Evolutionary conservation across 2,797 vertebrate species (phyloP).

Genomic region (Intellagama lesueurii): DNA sequence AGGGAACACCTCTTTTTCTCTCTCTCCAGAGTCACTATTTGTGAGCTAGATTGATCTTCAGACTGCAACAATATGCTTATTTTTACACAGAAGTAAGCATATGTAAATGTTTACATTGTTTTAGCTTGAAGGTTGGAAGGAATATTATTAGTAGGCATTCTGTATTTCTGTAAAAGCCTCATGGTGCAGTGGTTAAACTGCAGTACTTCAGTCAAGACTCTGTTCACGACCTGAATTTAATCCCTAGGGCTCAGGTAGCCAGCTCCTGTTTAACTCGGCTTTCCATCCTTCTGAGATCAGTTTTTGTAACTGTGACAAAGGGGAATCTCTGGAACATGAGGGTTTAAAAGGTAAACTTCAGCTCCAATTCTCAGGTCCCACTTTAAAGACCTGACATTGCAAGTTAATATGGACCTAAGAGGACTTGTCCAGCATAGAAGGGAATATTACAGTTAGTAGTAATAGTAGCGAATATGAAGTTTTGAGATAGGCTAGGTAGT

Average conservation of each 20-base stretch:
- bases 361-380: background rate
- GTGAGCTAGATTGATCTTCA: background rate
- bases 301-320: background rate
- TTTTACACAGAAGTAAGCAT: background rate
- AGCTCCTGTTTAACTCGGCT: no score
- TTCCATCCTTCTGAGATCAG: no score
- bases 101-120: background rate
- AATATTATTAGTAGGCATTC: background rate
- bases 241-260: no score
- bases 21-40: background rate
- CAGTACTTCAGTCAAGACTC: no score
- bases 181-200: no score
- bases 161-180: no score
- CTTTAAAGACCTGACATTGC: background rate
- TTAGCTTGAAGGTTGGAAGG: background rate
- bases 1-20: background rate
- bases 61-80: background rate
- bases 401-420: background rate
- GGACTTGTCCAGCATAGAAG: background rate
- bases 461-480: background rate
- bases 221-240: no score
- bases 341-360: background rate
- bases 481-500: background rate
- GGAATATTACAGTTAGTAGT: background rate
- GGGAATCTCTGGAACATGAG: rapidly evolving